phyloP scores from a whole-genome alignment of 2,113 vertebrate species.

The Pseudopodoces humilis region DNA sequence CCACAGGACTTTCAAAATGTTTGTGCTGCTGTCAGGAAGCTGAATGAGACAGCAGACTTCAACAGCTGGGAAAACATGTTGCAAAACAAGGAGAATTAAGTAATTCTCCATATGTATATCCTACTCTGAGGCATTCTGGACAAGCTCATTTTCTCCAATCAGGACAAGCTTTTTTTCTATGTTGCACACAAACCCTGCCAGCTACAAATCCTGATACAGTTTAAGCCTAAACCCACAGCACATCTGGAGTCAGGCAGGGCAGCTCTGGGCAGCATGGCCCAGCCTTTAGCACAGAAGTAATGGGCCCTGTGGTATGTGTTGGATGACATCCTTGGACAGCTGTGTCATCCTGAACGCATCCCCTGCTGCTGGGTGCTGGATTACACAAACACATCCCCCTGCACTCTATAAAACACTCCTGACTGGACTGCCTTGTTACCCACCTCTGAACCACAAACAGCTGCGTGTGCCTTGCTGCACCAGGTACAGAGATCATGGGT shows the following conservation, averaged over 20 bases:
- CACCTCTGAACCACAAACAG: not conserved
- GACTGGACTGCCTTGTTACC: not conserved
- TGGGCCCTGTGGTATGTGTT: not conserved
- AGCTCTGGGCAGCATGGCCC: not conserved
- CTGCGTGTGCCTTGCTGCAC: not conserved
- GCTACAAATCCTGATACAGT: not conserved
- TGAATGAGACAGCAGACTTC: conserved; percentile 53
- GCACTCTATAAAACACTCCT: not conserved
- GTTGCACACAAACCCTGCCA: not conserved
- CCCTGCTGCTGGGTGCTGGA: not conserved
- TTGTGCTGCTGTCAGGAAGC: conserved; percentile 67
- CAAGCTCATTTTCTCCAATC: conserved; percentile 23
- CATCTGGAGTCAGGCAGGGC: not conserved
- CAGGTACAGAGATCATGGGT: not conserved
- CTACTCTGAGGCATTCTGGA: conserved; percentile 52
- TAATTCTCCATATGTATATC: conserved; percentile 64
- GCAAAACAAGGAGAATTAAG: conserved; percentile 70
- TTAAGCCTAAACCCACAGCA: not conserved
- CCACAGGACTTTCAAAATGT: conserved; percentile 40
- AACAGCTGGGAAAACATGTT: conserved; percentile 70
- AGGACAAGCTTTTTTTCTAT: not conserved
- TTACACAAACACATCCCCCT: not conserved
- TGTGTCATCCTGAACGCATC: not conserved
- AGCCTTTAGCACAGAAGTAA: not conserved
- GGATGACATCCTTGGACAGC: not conserved